Conservation (phyloP, 2,797 vertebrate genomes). For the Oryzias sinensis region DNA sequence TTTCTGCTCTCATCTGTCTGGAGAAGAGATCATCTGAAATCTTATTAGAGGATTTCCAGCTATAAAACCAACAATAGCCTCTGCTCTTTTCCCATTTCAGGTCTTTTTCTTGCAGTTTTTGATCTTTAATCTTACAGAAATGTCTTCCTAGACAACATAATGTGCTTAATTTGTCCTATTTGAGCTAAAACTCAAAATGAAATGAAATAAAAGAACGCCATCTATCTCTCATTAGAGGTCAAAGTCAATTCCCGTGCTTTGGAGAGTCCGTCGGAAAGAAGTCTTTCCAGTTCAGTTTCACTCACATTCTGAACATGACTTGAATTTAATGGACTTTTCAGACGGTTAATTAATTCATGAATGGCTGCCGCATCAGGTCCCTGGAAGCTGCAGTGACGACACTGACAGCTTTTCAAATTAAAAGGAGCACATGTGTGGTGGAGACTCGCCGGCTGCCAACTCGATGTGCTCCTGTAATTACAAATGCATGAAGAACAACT, state of each 20-base stretch:
- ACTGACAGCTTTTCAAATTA: conserved; percentile 53
- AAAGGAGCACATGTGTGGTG: conserved; percentile 43
- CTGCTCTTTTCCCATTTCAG: too few relatives aligned
- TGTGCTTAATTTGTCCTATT: too few relatives aligned
- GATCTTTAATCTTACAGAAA: too few relatives aligned
- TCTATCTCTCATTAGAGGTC: conserved; percentile 33
- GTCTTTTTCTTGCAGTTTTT: too few relatives aligned
- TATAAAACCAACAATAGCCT: too few relatives aligned
- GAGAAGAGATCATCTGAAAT: too few relatives aligned
- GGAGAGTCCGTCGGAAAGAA: conserved; percentile 11
- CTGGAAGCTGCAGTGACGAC: conserved; percentile 22
- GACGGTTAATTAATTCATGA: conserved; percentile 66
- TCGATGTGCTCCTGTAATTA: conserved; percentile 52
- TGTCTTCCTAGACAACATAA: too few relatives aligned
- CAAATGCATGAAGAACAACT: conserved; percentile 62
- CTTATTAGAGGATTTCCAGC: too few relatives aligned
- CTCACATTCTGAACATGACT: conserved; percentile 31
- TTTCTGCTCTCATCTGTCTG: too few relatives aligned
- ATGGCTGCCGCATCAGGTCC: conserved; percentile 34
- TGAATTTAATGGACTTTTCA: conserved; percentile 55
- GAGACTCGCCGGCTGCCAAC: conserved; percentile 34
- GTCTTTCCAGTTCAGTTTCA: conserved; percentile 27
- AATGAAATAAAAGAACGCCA: too few relatives aligned
- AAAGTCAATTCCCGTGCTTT: conserved; percentile 25
- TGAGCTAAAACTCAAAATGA: too few relatives aligned